These are phyloP conservation scores for Drosophila subobscura DNA, from an alignment of 1,140 invertebrate species.

Conservation along the genomic window DNA sequence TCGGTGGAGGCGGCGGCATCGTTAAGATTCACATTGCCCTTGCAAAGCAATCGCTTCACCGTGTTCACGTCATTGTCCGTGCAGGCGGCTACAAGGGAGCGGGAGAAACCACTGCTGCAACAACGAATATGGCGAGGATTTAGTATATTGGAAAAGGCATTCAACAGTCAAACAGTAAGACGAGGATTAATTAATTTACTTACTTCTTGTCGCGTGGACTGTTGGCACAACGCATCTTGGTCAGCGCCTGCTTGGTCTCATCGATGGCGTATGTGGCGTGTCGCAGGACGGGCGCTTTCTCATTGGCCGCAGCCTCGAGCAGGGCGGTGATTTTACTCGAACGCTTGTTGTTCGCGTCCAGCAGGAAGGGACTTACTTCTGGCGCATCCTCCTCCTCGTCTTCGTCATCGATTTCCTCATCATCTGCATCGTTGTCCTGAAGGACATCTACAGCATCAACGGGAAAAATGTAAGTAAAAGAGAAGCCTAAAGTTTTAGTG, in stretches of 20 bases:
- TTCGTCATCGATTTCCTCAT: slow-evolving; percentile 82
- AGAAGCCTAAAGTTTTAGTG: not conserved
- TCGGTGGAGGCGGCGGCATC: slow-evolving; percentile 95
- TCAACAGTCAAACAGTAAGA: no score
- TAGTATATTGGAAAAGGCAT: no score
- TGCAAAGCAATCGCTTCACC: slow-evolving; percentile 94
- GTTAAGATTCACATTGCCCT: slow-evolving; percentile 93
- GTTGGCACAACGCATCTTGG: slow-evolving; percentile 95
- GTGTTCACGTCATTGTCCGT: slow-evolving; percentile 96
- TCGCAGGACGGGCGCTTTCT: slow-evolving; percentile 85
- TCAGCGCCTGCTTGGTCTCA: slow-evolving; percentile 97
- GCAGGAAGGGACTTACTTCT: slow-evolving; percentile 67
- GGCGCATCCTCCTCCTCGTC: slow-evolving; percentile 79
- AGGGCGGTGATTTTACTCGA: slow-evolving; percentile 73
- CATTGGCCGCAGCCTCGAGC: slow-evolving; percentile 86
- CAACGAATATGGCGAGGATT: slow-evolving; percentile 5
- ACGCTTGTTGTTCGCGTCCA: slow-evolving; percentile 71
- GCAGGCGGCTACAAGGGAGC: slow-evolving; percentile 87
- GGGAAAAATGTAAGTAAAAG: not conserved
- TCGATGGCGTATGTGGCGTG: slow-evolving; percentile 89
- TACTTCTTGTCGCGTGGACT: slow-evolving; percentile 84
- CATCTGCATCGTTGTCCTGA: slow-evolving; percentile 80
- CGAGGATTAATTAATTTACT: slow-evolving; percentile 23
- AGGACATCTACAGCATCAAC: slow-evolving; percentile 44
- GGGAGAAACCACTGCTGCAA: slow-evolving; percentile 77